A percentile compares a stretch with the other conserved stretches of the same genome.
phyloP scores from a whole-genome alignment of 2,797 vertebrate species.

The Syngnathus rostellatus region DNA sequence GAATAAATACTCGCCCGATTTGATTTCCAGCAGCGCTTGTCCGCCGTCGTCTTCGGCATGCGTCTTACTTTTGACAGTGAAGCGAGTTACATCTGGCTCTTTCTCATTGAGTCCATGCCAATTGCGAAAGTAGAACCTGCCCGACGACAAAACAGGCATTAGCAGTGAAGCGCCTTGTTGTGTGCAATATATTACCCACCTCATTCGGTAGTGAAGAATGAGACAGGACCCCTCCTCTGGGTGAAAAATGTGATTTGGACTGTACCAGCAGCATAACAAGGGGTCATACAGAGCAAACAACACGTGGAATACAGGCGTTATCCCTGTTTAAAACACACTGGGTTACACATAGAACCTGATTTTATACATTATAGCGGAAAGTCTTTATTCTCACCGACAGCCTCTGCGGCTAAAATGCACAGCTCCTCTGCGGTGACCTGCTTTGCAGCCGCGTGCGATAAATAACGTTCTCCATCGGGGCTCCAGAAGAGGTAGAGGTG shows the following conservation, averaged over 20 bases:
- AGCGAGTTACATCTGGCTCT: slow-evolving; percentile 71
- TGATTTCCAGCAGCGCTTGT: slow-evolving; percentile 72
- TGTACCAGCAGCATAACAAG: slow-evolving; percentile 71
- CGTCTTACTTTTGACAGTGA: slow-evolving; percentile 25
- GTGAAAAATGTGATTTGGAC: slow-evolving; percentile 79
- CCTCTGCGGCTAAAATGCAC: slow-evolving; percentile 73
- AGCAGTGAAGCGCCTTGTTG: not conserved
- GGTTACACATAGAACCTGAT: slow-evolving; percentile 11
- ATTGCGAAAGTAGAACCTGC: slow-evolving; percentile 84
- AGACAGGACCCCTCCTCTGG: slow-evolving; percentile 50
- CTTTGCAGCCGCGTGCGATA: slow-evolving; percentile 54
- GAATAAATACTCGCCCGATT: slow-evolving; percentile 84
- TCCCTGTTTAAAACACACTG: slow-evolving; percentile 59
- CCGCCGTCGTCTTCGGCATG: slow-evolving; percentile 34
- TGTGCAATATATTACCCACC: slow-evolving; percentile 66
- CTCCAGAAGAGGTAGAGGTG: slow-evolving; percentile 78
- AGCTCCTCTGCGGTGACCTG: slow-evolving; percentile 75
- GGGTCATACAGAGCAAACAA: slow-evolving; percentile 82
- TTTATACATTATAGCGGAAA: not conserved
- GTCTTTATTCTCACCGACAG: slow-evolving; percentile 65
- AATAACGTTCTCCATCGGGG: slow-evolving; percentile 63
- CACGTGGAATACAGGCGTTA: slow-evolving; percentile 78
- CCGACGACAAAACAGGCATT: not conserved
- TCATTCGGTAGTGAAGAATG: slow-evolving; percentile 78
- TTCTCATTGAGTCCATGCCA: slow-evolving; percentile 79